Conservation (phyloP, 2,888 invertebrate species). For the Temnothorax ravouxi region DNA sequence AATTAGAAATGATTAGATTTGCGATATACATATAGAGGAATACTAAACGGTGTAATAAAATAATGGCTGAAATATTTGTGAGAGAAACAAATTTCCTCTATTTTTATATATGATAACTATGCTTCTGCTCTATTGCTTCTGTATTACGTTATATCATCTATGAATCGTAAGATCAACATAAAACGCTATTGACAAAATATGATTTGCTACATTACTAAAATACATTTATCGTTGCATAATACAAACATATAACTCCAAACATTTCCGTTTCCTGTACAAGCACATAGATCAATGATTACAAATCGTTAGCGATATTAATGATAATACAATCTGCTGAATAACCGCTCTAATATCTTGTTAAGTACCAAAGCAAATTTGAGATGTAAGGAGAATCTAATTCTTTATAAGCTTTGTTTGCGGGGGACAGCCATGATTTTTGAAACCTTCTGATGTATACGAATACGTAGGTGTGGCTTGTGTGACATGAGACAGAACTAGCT, state of each 20-base stretch:
- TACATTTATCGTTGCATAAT: background rate
- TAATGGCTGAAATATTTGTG: background rate
- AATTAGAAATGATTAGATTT: background rate
- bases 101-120: background rate
- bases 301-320: constrained; percentile 1
- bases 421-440: constrained; percentile 15
- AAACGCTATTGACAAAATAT: background rate
- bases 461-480: constrained; percentile 76
- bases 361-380: background rate
- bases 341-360: background rate
- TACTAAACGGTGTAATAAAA: background rate
- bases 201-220: background rate
- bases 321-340: background rate
- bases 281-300: background rate
- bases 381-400: background rate
- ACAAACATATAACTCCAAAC: background rate
- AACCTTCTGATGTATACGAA: constrained; percentile 61
- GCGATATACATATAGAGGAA: background rate
- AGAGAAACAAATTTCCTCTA: background rate
- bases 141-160: background rate
- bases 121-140: no score
- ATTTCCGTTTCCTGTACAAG: background rate
- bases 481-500: constrained; percentile 79
- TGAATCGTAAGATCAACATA: background rate
- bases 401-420: constrained; percentile 21